Evolutionary conservation across 1,140 invertebrate species (phyloP).

Genomic region (Leptinotarsa undecemlineata): DNA sequence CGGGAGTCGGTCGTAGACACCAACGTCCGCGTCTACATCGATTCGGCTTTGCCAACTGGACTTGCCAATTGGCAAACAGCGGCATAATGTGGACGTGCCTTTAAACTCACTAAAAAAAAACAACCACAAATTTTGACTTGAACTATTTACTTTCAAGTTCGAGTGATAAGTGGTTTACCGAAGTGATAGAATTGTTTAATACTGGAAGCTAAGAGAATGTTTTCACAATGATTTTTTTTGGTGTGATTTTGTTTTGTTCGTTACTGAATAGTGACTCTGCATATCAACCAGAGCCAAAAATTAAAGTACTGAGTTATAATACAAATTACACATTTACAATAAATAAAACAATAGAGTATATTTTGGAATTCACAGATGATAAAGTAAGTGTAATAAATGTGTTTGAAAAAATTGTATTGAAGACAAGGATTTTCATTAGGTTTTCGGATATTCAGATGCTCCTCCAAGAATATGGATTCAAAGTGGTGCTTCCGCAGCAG

Average conservation of each 20-base stretch:
- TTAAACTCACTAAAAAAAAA: no score
- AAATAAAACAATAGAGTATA: constrained; percentile 33
- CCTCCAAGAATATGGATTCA: constrained; percentile 61
- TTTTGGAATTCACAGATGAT: constrained; percentile 38
- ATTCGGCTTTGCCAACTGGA: no score
- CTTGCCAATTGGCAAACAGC: no score
- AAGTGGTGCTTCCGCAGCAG: constrained; percentile 57
- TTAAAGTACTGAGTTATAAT: background rate
- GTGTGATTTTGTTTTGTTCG: background rate
- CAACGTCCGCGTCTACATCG: no score
- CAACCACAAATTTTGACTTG: no score
- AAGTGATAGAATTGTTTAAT: no score
- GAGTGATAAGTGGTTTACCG: no score
- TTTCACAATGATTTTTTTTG: background rate
- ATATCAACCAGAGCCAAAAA: background rate
- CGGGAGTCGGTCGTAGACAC: no score
- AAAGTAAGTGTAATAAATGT: constrained; percentile 20
- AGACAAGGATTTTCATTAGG: constrained; percentile 9
- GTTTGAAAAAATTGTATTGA: background rate
- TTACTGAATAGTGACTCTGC: background rate
- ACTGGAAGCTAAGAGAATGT: background rate
- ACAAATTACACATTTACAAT: constrained; percentile 9
- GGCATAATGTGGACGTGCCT: no score
- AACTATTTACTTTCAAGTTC: no score
- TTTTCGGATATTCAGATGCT: constrained; percentile 9